phyloP scores from a whole-genome alignment of 2,888 invertebrate species.

The Clivina fossor region DNA sequence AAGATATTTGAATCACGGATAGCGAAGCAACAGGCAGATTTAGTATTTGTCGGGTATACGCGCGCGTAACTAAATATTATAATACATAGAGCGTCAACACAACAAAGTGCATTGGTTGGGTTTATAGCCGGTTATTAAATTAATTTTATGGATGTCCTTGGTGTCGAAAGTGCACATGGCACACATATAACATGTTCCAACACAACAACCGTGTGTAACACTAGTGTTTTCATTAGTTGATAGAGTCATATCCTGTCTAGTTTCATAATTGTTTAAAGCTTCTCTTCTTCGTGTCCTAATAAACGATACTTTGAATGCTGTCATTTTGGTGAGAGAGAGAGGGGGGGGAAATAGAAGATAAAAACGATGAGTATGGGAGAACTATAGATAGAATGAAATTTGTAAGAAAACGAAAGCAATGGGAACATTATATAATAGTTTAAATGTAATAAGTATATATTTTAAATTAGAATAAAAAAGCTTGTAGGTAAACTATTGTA shows the following conservation, averaged over 20 bases:
- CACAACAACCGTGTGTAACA: conserved; percentile 1
- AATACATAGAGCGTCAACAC: conserved; percentile 8
- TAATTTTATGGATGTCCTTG: conserved; percentile 22
- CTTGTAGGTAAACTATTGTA: too few relatives aligned
- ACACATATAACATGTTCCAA: not conserved
- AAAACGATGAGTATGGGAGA: too few relatives aligned
- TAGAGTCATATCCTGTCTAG: not conserved
- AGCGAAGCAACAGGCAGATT: too few relatives aligned
- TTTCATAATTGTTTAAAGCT: not conserved
- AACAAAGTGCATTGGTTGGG: too few relatives aligned
- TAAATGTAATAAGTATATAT: too few relatives aligned
- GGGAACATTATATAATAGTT: too few relatives aligned
- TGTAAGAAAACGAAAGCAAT: too few relatives aligned
- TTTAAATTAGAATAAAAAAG: too few relatives aligned
- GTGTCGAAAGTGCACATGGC: conserved; percentile 2
- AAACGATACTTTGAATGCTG: too few relatives aligned
- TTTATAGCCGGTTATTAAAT: conserved; percentile 20
- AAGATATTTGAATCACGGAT: too few relatives aligned
- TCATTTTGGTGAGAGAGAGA: conserved; percentile 6
- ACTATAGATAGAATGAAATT: too few relatives aligned
- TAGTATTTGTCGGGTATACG: not conserved
- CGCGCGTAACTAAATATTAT: not conserved
- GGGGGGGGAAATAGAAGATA: too few relatives aligned
- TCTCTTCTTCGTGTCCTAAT: not conserved
- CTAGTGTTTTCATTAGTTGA: not conserved